Evolutionary conservation across 2,113 vertebrate species (phyloP), one percentile per base, ranked within the genome.

Genomic region (Ceratotherium simum): DNA sequence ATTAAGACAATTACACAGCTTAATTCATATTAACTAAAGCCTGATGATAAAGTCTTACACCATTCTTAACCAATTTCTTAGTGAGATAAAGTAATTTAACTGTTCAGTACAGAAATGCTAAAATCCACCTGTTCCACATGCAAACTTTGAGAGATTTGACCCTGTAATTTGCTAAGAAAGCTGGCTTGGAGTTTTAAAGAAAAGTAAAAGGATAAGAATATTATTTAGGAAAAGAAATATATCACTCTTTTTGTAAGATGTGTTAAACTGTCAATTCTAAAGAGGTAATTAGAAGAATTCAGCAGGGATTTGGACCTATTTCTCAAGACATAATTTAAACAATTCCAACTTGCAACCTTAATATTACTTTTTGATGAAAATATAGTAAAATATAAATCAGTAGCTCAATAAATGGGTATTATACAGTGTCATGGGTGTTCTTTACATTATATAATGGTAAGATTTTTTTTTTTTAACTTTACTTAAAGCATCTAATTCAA

Each of bases 311-410:
- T 21, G 12, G 8, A 83, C 8, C 69, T 93, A 60, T 23, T 80
- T 96, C 75, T 92, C 36, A 73, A 93, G 70, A 14, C 7, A 70
- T 29, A 81, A 92, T 76, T 75, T 95, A 73, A 88, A 76, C 8
- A 92, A 89, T 75, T 70, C 21, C 79, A 62, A 72, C 12, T 51
- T 31, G 65, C 31, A 72, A 72, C 3, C 23, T 89, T 91, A 73
- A 81, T 9, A 65, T 90, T 89, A 83, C 42, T 76, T 88, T 95
- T 72, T 54, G 13, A 73, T 85, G 14, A 93, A 95, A 93, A 94
- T 75, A 88, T 96, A 90, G 9, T 54, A 72, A 96, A 95, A 84
- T 0, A 31, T 39, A 72, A 91, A 95, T 89, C 42, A 95, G 16
- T 21, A 90, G 36, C 36, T 93, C 12, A 62, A 69, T 70, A 60